Evolutionary conservation across 2,888 invertebrate genomes (phyloP), one percentile per base, ranked within the genome.

Genomic region (Pherbina coryleti): DNA sequence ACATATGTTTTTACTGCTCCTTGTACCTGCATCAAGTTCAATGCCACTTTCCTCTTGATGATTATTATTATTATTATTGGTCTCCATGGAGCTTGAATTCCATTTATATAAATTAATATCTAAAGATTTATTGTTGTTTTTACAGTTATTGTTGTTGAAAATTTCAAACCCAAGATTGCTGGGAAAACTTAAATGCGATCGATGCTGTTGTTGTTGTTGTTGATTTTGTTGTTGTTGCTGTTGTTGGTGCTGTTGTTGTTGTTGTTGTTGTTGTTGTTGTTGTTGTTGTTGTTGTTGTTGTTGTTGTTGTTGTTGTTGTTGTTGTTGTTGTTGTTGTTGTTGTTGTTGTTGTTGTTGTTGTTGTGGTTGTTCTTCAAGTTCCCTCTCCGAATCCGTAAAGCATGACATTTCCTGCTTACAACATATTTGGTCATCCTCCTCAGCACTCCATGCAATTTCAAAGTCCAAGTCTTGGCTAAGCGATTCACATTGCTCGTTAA

Each of bases 401-500:
- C 37, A 37, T 53, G 57, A 22, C 11, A 62, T 25, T 9, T 73
- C 69, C 25, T 67, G 67, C 37, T 44, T 44, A 17, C 49, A 67
- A 34, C 64, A 60, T n/a, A 70, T 70, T 53, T 83, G 82, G 74
- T 86, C 86, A 44, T 82, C 83, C 60, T 89, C 87, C 81, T 88
- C 85, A n/a, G 85, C 86, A 79, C 88, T 87, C 88, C 88, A 86
- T 49, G 86, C 86, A 79, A 86, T 86, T 53, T 88, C 87, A 49
- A 87, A 84, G 69, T 85, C 84, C 76, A 85, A 79, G 77, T 84
- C 85, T n/a, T 83, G 84, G 34, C 84, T 84, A 3, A 81, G 91
- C 88, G 82, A 91, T 88, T 83, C 88, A 77, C 86, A 87, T 25
- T 87, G 86, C 22, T 88, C 88, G 37, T 87, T 85, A 31, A 88